Evolutionary conservation across 2,888 invertebrate genomes (phyloP).

Genomic region (Heliconius charithonia): DNA sequence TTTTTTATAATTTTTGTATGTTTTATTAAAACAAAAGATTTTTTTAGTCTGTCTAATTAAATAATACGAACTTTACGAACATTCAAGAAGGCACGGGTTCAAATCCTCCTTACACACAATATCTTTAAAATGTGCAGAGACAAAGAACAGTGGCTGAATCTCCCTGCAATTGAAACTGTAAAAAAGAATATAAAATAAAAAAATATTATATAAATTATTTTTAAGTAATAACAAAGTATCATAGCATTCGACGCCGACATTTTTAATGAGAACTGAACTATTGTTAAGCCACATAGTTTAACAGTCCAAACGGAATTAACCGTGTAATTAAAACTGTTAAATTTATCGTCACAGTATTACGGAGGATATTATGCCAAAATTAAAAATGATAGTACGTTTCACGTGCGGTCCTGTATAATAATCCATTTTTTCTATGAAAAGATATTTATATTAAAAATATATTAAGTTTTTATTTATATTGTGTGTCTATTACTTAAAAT

Average conservation of each 20-base stretch:
- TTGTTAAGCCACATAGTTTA: constrained; percentile 35
- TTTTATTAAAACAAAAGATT: no score
- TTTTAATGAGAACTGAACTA: constrained; percentile 39
- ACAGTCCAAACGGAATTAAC: constrained; percentile 30
- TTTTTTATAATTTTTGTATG: no score
- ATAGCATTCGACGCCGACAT: constrained; percentile 32
- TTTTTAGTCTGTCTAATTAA: not conserved
- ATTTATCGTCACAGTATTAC: constrained; percentile 36
- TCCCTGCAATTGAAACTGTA: no score
- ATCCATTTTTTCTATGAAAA: not conserved
- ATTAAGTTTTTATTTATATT: no score
- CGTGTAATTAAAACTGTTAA: constrained; percentile 40
- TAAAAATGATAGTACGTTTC: constrained; percentile 20
- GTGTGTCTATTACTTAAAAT: no score
- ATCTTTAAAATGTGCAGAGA: no score
- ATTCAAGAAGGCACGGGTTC: not conserved
- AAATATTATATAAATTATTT: not conserved
- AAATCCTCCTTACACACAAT: not conserved
- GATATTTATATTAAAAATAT: not conserved
- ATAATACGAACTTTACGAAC: not conserved
- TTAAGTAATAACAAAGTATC: constrained; percentile 18
- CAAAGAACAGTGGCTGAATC: no score
- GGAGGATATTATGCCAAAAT: constrained; percentile 25
- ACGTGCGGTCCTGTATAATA: not conserved
- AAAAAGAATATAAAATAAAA: not conserved